phyloP scores from a whole-genome alignment of 2,888 invertebrate genomes.

The Cerceris rybyensis region DNA sequence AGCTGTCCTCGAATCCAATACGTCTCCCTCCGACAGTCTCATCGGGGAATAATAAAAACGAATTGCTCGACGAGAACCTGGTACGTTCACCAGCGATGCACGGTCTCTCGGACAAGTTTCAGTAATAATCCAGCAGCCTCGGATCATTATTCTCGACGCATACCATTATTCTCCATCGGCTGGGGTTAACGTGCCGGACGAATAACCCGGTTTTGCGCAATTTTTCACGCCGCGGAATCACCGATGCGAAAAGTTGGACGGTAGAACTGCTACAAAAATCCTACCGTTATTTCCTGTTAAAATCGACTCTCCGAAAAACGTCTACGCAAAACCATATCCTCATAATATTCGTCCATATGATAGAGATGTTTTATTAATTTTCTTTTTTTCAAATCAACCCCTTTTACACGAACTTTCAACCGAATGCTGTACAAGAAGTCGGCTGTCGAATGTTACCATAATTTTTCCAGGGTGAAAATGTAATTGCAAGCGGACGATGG shows the following conservation, averaged over 20 bases:
- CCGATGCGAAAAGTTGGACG: no score
- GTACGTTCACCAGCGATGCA: conserved; percentile 4
- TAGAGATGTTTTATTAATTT: no score
- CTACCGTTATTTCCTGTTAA: no score
- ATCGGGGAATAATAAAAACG: conserved; percentile 10
- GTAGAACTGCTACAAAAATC: no score
- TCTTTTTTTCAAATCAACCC: no score
- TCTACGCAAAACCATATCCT: no score
- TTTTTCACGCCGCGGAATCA: not conserved
- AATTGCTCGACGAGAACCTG: not conserved
- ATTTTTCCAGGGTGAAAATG: not conserved
- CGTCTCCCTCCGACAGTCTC: not conserved
- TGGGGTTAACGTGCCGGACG: not conserved
- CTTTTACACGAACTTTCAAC: no score
- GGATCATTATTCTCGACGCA: conserved; percentile 32
- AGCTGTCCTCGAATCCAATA: not conserved
- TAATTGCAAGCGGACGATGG: not conserved
- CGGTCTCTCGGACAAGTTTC: conserved; percentile 14
- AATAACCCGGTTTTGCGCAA: not conserved
- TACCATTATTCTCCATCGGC: conserved; percentile 12
- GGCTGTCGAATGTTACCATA: not conserved
- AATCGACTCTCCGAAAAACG: no score
- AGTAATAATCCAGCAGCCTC: conserved; percentile 21
- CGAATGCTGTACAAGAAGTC: no score
- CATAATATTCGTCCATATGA: no score